Evolutionary conservation across 2,113 vertebrate genomes (phyloP), one percentile per base, ranked within the genome.

Genomic region (Amblyopsis rosae): DNA sequence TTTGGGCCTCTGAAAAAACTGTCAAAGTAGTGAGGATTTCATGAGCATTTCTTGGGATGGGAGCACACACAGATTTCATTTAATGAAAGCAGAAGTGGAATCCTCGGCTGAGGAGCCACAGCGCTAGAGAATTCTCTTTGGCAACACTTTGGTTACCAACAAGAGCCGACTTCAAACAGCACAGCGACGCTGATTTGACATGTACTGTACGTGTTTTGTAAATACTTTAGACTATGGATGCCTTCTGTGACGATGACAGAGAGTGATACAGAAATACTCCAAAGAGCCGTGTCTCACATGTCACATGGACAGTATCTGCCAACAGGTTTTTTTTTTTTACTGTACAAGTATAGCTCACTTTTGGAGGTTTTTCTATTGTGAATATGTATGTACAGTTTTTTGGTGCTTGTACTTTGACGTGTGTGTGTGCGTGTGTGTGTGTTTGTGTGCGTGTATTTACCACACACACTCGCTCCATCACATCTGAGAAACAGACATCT

Each of bases 121-220:
- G 75, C 54, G 57, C 83, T 81, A 72, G 65, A 77, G 76, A 87
- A 89, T 84, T 85, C 82, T 85, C 83, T 88, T 82, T 85, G 82
- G 73, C 86, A 59, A 67, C 6, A 53, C 80, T 75, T 79, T 75
- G 75, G 73, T 74, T 11, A 83, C 62, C 76, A 87, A 80, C 77
- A 82, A 75, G 70, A 68, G 77, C 55, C 11, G 77, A 84, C 80
- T 79, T 75, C 83, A 87, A 86, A 88, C 72, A 63, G 69, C 79
- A 70, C 67, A 67, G 64, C 69, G 80, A 76, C 74, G 70, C 68
- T 75, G 69, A 86, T 85, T 69, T 87, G 78, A 82, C 76, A 79
- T 70, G 73, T 82, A 62, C 76, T 75, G 80, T 16, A 72, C 61
- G 57, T 76, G 76, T 82, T 87, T 81, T 72, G 81, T 83, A 79